A percentile compares a stretch with the other conserved stretches of the same genome.
These are phyloP conservation scores for Heterodera carotae DNA, from an alignment of 1,140 invertebrate genomes.

Conservation along the genomic window DNA sequence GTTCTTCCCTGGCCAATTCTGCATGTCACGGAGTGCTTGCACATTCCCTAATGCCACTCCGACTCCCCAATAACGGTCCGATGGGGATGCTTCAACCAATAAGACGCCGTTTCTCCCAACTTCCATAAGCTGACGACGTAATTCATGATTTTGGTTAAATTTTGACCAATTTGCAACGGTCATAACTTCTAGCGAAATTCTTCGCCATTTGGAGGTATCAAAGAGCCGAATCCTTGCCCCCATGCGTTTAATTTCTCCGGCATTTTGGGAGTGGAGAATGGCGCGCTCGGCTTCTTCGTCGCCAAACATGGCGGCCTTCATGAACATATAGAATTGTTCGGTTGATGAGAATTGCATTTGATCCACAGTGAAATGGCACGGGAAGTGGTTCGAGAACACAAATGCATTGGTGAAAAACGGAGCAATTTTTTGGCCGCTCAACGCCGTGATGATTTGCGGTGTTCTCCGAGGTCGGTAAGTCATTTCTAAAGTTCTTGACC, in stretches of 20 bases:
- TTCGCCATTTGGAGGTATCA: not conserved
- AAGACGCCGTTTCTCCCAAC: not conserved
- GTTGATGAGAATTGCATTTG: not conserved
- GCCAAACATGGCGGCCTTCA: not conserved
- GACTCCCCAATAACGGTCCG: constrained; percentile 1
- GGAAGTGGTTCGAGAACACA: constrained; percentile 10
- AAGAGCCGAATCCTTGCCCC: not conserved
- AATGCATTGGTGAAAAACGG: constrained; percentile 11
- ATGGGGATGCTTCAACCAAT: constrained; percentile 5
- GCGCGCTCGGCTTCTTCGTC: not conserved
- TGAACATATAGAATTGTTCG: constrained; percentile 12
- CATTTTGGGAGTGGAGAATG: not conserved
- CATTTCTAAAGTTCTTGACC: too few species aligned
- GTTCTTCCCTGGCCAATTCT: constrained; percentile 10
- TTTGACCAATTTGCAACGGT: not conserved
- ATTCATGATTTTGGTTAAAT: constrained; percentile 8
- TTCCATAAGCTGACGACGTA: not conserved
- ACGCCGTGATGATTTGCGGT: not conserved
- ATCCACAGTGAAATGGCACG: not conserved
- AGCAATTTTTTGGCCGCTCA: not conserved
- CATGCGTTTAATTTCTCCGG: constrained; percentile 1
- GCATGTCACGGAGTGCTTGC: not conserved
- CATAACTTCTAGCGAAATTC: constrained; percentile 5
- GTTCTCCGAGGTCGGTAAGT: not conserved
- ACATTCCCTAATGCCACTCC: not conserved